phyloP scores from a whole-genome alignment of 2,113 vertebrate genomes.

The Trogon surrucura region DNA sequence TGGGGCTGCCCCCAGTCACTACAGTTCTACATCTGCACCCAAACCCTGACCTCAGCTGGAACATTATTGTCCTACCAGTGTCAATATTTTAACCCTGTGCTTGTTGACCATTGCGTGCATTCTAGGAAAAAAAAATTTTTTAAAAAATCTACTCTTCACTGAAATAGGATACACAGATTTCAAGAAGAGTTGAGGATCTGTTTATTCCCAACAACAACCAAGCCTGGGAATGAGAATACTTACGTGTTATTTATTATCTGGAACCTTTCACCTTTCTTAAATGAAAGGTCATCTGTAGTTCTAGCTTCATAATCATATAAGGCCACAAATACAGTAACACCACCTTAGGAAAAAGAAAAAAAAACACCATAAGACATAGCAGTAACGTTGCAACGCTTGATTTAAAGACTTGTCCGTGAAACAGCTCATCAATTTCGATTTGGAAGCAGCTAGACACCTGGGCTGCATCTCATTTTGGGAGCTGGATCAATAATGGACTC shows the following conservation, averaged over 20 bases:
- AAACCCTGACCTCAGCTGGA: neutral
- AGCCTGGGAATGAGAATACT: slow-evolving; percentile 58
- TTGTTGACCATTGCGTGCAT: neutral
- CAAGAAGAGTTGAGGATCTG: neutral
- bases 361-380: neutral
- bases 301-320: slow-evolving; percentile 99
- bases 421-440: neutral
- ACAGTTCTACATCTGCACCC: neutral
- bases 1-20: neutral
- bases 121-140: neutral
- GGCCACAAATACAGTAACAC: slow-evolving; percentile 98
- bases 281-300: slow-evolving; percentile 97
- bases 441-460: neutral
- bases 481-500: neutral
- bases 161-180: neutral
- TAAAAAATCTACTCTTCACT: neutral
- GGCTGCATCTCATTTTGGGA: neutral
- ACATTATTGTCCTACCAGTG: neutral
- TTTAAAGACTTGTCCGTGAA: neutral
- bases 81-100: neutral
- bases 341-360: slow-evolving; percentile 78
- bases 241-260: slow-evolving; percentile 99
- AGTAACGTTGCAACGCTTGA: neutral
- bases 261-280: slow-evolving; percentile 97
- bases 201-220: neutral